Conservation (phyloP, 2,797 vertebrate species). For the Labroides dimidiatus region DNA sequence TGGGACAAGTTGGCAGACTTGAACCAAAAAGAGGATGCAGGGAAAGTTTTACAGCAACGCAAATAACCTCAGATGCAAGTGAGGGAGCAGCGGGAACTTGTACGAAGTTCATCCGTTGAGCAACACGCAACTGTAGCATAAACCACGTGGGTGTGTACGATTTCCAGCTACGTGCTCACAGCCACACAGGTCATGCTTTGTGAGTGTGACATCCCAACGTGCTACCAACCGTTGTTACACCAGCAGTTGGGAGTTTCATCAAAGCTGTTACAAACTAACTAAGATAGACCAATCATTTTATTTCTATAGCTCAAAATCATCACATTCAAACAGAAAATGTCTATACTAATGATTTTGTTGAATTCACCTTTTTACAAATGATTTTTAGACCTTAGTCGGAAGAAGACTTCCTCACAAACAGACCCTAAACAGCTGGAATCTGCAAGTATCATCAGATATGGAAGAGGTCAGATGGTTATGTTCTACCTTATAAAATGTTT, state of each 20-base stretch:
- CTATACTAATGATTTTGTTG: not conserved
- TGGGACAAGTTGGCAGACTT: conserved; percentile 19
- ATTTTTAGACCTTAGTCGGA: no score
- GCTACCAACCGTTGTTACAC: conserved; percentile 1
- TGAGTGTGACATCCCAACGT: conserved; percentile 1
- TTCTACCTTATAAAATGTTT: conserved; percentile 1
- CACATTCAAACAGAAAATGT: no score
- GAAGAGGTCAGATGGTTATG: not conserved
- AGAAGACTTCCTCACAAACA: conserved; percentile 6
- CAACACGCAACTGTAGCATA: conserved; percentile 35
- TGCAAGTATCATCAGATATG: not conserved
- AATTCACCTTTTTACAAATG: not conserved
- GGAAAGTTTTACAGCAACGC: not conserved
- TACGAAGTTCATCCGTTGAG: conserved; percentile 27
- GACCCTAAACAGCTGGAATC: not conserved
- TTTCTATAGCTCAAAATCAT: no score
- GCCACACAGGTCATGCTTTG: conserved; percentile 45
- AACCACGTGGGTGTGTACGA: conserved; percentile 37
- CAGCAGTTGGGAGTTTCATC: not conserved
- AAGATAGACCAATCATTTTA: no score
- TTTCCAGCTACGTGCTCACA: conserved; percentile 68
- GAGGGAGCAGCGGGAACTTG: conserved; percentile 21
- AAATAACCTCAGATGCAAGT: conserved; percentile 18
- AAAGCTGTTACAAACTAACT: not conserved
- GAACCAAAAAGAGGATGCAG: conserved; percentile 2